phyloP scores from a whole-genome alignment of 1,140 invertebrate genomes.

The Drosophila sp. region DNA sequence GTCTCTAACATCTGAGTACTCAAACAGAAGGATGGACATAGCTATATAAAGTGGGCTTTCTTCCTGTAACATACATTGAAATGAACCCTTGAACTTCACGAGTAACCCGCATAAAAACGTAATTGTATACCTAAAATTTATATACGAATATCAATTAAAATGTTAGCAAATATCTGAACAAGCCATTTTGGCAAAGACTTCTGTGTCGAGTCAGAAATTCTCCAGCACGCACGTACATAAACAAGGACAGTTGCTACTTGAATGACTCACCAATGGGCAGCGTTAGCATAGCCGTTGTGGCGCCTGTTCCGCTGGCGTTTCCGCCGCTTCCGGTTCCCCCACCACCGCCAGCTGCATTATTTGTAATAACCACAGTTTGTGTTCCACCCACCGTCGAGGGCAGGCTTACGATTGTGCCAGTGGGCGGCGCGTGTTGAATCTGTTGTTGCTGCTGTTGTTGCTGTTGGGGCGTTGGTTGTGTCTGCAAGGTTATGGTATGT shows the following conservation, averaged over 20 bases:
- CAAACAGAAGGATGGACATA: too few relatives aligned
- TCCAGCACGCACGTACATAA: slow-evolving; percentile 1
- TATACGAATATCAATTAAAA: not conserved
- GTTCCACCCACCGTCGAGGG: slow-evolving; percentile 82
- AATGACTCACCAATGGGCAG: slow-evolving; percentile 87
- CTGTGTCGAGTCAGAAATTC: not conserved
- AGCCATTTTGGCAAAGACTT: not conserved
- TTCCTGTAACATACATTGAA: too few relatives aligned
- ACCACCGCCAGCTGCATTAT: slow-evolving; percentile 58
- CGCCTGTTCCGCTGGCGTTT: slow-evolving; percentile 51
- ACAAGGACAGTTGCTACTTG: slow-evolving; percentile 6
- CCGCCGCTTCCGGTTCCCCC: slow-evolving; percentile 23
- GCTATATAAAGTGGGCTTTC: too few relatives aligned
- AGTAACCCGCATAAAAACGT: slow-evolving; percentile 23
- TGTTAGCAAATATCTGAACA: too few relatives aligned
- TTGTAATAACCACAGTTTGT: slow-evolving; percentile 87
- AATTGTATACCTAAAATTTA: slow-evolving; percentile 39
- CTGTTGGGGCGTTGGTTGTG: slow-evolving; percentile 58
- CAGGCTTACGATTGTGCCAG: slow-evolving; percentile 76
- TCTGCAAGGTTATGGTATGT: slow-evolving; percentile 68
- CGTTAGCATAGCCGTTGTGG: slow-evolving; percentile 85
- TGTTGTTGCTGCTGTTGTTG: slow-evolving; percentile 61
- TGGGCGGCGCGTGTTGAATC: slow-evolving; percentile 63
- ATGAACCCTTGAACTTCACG: too few relatives aligned
- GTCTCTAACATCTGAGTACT: too few relatives aligned